Evolutionary conservation across 2,888 invertebrate species (phyloP), one percentile per base, ranked within the genome.

Genomic region (Diaprepes abbreviatus): DNA sequence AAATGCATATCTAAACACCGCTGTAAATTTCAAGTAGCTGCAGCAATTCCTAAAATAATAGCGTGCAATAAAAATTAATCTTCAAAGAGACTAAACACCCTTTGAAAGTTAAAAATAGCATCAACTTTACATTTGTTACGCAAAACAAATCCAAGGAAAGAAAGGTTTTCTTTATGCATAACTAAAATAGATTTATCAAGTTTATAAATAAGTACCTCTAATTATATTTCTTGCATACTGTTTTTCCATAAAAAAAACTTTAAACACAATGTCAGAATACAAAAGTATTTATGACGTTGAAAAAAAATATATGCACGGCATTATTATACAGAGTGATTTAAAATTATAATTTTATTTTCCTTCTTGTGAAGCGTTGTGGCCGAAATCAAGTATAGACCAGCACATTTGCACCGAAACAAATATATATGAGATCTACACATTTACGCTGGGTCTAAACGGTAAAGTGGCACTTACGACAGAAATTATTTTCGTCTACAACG

Each of bases 61-160:
- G 21, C 54, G 10, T 36, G 12, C 33, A 19, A 55, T 55, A 55
- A 55, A 35, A 55, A 55, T 33, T 52, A 35, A 33, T 55, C 54
- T 55, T 55, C 54, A 55, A 35, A 54, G 54, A 54, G 19, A 52
- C n/a, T 35, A 17, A 35, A 55, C n/a, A 21, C 12, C 17, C 36
- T 55, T 55, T 55, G 36, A 55, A 55, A 58, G 33, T 21, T 62
- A 62, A 50, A 62, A 62, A 50, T 62, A 62, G 21, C 17, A 19
- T 35, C 10, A 33, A 19, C 17, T 12, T 14, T 1, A 16, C 50
- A 33, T 62, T 62, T 50, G 60, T 62, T 62, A 35, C 33, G 60
- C 50, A 35, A 62, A 62, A 5, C 16, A 62, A 62, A 62, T 62
- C 17, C 50, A 24, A 21, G 21, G 21, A 21, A 62, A 36, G 33